Percentiles rank a stretch among this genome's conserved stretches.
These are phyloP conservation scores for Psophia crepitans DNA, from an alignment of 2,113 vertebrate species.

Conservation along the genomic window DNA sequence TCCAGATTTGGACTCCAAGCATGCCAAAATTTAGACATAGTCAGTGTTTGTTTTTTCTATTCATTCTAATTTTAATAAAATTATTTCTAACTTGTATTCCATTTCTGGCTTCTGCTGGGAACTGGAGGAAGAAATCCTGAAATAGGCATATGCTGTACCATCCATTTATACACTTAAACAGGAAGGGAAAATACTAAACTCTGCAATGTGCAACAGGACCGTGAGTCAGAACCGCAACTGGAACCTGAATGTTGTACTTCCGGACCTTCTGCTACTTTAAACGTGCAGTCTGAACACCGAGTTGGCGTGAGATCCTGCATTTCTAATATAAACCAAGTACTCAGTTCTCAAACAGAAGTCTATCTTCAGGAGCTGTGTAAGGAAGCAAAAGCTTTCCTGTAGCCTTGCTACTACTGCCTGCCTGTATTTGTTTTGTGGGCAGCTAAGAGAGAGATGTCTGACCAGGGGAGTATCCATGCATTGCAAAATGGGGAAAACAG, in stretches of 20 bases:
- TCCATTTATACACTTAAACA: background rate
- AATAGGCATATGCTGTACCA: background rate
- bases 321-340: background rate
- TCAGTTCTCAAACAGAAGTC: background rate
- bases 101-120: background rate
- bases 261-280: background rate
- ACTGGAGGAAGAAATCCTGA: background rate
- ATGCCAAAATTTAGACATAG: background rate
- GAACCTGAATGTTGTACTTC: background rate
- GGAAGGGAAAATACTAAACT: background rate
- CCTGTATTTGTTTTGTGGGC: background rate
- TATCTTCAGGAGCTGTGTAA: background rate
- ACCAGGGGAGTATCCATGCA: background rate
- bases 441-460: background rate
- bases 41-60: background rate
- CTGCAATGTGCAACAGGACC: background rate
- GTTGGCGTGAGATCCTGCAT: background rate
- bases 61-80: slow-evolving; percentile 18
- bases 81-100: background rate
- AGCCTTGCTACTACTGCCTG: background rate
- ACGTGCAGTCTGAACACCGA: background rate
- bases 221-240: background rate
- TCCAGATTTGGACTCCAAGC: background rate
- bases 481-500: background rate
- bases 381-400: background rate